These are phyloP conservation scores for Frankliniella intonsa DNA, from an alignment of 2,888 invertebrate genomes.

Conservation along the genomic window DNA sequence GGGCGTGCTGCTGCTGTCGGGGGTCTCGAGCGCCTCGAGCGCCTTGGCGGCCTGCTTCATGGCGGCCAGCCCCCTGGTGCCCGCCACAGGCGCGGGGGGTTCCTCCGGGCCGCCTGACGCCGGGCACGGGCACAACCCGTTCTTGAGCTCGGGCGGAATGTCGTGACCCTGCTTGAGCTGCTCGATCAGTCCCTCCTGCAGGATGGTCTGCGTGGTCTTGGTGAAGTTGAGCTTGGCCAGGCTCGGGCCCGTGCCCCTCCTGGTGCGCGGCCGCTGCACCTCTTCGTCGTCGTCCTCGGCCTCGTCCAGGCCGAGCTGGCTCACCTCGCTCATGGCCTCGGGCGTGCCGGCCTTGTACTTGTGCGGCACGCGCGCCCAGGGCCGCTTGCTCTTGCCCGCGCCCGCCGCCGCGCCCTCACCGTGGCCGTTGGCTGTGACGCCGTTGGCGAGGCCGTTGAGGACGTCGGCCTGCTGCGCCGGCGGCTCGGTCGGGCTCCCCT, in stretches of 20 bases:
- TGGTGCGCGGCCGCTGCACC: not conserved
- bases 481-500: not conserved
- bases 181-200: not conserved
- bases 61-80: slow-evolving; percentile 2
- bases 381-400: not conserved
- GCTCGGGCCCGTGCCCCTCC: not conserved
- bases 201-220: not conserved
- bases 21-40: not conserved
- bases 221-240: slow-evolving; percentile 4
- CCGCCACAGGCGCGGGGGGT: not conserved
- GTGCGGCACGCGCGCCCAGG: not conserved
- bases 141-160: not conserved
- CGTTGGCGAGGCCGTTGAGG: not conserved
- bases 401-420: not conserved
- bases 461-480: not conserved
- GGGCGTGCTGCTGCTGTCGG: not conserved
- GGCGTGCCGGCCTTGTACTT: slow-evolving; percentile 4
- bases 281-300: not conserved
- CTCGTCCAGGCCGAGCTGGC: not conserved
- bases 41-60: not conserved
- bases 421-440: not conserved
- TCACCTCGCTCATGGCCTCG: slow-evolving; percentile 19
- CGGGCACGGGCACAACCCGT: not conserved
- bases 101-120: not conserved
- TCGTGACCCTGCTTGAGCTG: slow-evolving; percentile 15